These are phyloP conservation scores for Sericinus montela DNA, from an alignment of 2,888 invertebrate species.

Conservation along the genomic window DNA sequence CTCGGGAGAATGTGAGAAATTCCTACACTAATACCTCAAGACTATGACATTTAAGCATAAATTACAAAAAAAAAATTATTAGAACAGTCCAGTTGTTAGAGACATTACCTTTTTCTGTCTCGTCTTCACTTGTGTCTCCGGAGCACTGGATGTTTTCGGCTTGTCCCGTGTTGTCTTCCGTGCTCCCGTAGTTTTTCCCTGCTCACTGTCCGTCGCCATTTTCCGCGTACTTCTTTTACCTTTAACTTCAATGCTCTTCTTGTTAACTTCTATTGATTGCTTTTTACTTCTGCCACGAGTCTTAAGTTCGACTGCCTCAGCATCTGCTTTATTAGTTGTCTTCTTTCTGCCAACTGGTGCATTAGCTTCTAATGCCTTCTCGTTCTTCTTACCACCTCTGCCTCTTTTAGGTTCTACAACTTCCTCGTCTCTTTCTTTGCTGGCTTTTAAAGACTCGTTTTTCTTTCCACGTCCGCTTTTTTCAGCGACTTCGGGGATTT, in stretches of 20 bases:
- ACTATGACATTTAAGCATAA: too few species aligned
- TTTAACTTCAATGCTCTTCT: background rate
- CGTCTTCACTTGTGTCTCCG: background rate
- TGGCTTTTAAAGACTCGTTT: slow-evolving; percentile 8
- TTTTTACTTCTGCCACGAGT: slow-evolving; percentile 8
- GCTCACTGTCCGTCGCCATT: background rate
- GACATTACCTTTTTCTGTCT: slow-evolving; percentile 3
- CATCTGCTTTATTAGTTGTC: background rate
- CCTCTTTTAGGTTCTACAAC: slow-evolving; percentile 16
- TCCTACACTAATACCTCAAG: too few species aligned
- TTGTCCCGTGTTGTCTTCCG: background rate
- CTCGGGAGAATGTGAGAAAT: too few species aligned
- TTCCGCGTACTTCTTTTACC: background rate
- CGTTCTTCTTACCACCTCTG: background rate
- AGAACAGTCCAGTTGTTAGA: too few species aligned
- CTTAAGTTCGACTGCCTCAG: background rate
- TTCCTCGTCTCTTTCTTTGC: slow-evolving; percentile 1
- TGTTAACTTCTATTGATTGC: background rate
- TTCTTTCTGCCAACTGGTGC: slow-evolving; percentile 23
- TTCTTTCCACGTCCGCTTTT: slow-evolving; percentile 20
- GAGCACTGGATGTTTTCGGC: background rate
- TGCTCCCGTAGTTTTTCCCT: background rate
- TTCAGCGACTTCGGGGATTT: background rate
- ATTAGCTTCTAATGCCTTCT: background rate
- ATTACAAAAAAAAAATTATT: too few species aligned